Conservation (phyloP, 2,888 invertebrate genomes). For the Macaria liturata region DNA sequence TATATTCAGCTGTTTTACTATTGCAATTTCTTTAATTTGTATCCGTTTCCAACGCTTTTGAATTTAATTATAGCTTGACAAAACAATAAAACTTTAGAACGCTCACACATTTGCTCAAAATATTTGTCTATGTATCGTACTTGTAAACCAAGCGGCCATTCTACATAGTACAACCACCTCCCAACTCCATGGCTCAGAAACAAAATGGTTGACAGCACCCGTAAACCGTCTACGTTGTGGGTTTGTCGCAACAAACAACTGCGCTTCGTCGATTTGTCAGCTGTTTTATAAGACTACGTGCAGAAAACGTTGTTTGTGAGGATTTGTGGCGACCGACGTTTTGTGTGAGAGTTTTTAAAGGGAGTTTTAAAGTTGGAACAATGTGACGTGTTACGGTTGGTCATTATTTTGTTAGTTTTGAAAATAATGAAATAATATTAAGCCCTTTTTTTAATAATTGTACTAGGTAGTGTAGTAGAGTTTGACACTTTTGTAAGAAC, state of each 20-base stretch:
- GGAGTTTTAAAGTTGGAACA: neutral
- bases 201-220: conserved; percentile 29
- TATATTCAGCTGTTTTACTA: too few relatives aligned
- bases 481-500: too few relatives aligned
- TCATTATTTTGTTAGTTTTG: neutral
- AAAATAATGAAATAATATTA: too few relatives aligned
- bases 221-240: conserved; percentile 30
- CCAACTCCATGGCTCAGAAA: neutral
- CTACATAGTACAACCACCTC: neutral
- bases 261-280: conserved; percentile 23
- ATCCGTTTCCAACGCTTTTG: too few relatives aligned
- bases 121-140: neutral
- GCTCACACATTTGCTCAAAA: neutral
- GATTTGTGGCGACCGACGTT: neutral
- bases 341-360: neutral
- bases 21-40: too few relatives aligned
- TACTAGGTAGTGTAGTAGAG: too few relatives aligned
- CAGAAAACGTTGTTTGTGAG: conserved; percentile 13
- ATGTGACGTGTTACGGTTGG: neutral
- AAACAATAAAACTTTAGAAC: too few relatives aligned
- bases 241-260: conserved; percentile 18
- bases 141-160: neutral
- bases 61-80: too few relatives aligned
- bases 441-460: too few relatives aligned
- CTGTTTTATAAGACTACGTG: conserved; percentile 24